Conservation (phyloP, 2,888 invertebrate species). For the Drosophila glabriapex region DNA sequence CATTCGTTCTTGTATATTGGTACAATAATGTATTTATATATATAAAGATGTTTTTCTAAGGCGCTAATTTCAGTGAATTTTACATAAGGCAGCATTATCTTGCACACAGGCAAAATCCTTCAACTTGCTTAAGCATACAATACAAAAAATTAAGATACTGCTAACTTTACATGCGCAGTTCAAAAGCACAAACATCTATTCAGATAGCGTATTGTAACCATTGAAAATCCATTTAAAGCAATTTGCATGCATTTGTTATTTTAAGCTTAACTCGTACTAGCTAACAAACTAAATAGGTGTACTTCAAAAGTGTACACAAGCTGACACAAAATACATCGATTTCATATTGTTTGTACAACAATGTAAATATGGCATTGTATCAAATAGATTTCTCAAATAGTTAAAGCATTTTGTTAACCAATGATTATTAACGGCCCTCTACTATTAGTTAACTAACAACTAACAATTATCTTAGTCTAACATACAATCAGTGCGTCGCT, state of each 20-base stretch:
- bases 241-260: neutral
- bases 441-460: conserved; percentile 24
- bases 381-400: conserved; percentile 69
- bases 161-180: conserved; percentile 1
- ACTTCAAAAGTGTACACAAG: conserved; percentile 54
- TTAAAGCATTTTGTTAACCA: conserved; percentile 78
- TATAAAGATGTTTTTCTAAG: conserved; percentile 16
- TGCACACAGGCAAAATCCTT: conserved; percentile 45
- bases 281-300: conserved; percentile 15
- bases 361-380: conserved; percentile 34
- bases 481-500: conserved; percentile 70
- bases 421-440: conserved; percentile 57
- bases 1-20: conserved; percentile 7
- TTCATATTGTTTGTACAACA: conserved; percentile 37
- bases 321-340: conserved; percentile 61
- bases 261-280: conserved; percentile 1
- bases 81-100: conserved; percentile 78
- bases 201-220: neutral
- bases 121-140: conserved; percentile 42
- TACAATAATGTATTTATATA: neutral
- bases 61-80: conserved; percentile 65
- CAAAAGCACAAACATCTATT: neutral
- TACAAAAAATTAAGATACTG: conserved; percentile 22
- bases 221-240: conserved; percentile 8
- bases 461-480: conserved; percentile 49